Base-by-base conservation (phyloP, 2,888 invertebrate genomes). In the Mimachlamys varia region DNA sequence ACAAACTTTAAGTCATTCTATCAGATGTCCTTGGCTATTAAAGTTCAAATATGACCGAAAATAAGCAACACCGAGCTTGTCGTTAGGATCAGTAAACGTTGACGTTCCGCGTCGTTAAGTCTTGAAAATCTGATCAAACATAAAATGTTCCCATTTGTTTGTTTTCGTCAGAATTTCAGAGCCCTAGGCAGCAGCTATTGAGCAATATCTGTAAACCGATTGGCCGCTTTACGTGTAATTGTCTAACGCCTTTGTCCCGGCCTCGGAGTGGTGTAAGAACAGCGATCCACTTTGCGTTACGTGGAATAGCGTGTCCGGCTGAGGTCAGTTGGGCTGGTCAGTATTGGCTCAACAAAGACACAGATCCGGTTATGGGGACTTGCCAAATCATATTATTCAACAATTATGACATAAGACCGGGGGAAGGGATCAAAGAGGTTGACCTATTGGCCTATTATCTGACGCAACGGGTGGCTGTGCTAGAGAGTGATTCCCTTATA, bases 311-410 rank as follows among this genome's bases (percentile, higher is more conserved):
- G 76, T 76, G 76, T 76, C 76, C 76, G 76, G 76, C 76, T 76
- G 33, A 76, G 76, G 76, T 76, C 76, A 76, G 33, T 15, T 12
- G 22, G 76, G 22, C 76, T 76, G 76, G 22, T 22, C 76, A 76
- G 76, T 76, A 76, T 33, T 76, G 76, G 33, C 27, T 22, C 33
- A 76, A 76, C 76, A 76, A 76, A 76, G 27, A 76, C 76, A 33
- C 33, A 76, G 76, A 76, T 76, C 76, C 76, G 76, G 76, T 76
- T 76, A 76, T 33, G 76, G 76, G 76, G 33, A 76, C 76, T 76
- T 76, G 76, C 76, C 76, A 76, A 76, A 76, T 76, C 76, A 76
- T 76, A 76, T 76, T 76, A 76, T 76, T 76, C 76, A 76, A 76
- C 76, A 76, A 76, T 76, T 76, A 76, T 76, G 76, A 76, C 76